Evolutionary conservation across 2,797 vertebrate species (phyloP).

Genomic region (Poecilia velifera): DNA sequence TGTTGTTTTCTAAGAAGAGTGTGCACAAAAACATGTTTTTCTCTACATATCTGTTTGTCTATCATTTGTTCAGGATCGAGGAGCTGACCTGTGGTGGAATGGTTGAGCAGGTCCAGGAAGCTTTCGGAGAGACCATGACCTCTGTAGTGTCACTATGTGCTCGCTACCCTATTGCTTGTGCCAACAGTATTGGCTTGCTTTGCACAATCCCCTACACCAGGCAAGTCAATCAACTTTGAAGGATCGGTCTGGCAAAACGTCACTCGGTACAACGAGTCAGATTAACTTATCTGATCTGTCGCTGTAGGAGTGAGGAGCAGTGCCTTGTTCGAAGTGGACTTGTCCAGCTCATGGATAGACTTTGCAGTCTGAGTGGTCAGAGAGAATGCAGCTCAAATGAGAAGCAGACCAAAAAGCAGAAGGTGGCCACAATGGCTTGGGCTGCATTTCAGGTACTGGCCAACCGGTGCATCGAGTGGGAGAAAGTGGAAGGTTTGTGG

Average conservation of each 20-base stretch:
- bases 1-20: not conserved
- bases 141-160: slow-evolving; percentile 97
- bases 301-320: slow-evolving; percentile 94
- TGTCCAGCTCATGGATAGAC: slow-evolving; percentile 95
- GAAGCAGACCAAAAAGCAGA: slow-evolving; percentile 98
- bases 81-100: slow-evolving; percentile 97
- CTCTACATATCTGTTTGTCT: slow-evolving; percentile 7
- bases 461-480: slow-evolving; percentile 98
- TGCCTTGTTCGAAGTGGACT: slow-evolving; percentile 96
- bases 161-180: slow-evolving; percentile 96
- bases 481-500: slow-evolving; percentile 95
- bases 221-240: slow-evolving; percentile 66
- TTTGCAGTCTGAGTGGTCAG: slow-evolving; percentile 96
- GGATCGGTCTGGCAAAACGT: not conserved
- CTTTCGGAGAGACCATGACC: slow-evolving; percentile 98
- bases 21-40: not conserved
- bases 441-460: slow-evolving; percentile 98
- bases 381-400: slow-evolving; percentile 93
- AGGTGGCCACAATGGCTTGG: slow-evolving; percentile 99
- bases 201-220: slow-evolving; percentile 99
- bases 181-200: slow-evolving; percentile 96
- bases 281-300: slow-evolving; percentile 22
- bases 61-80: slow-evolving; percentile 86
- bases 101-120: slow-evolving; percentile 99
- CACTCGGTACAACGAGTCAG: not conserved